Percentiles rank a stretch among this genome's conserved stretches.
Conservation (phyloP, 1,140 invertebrate species). For the Magallana ariakensis region DNA sequence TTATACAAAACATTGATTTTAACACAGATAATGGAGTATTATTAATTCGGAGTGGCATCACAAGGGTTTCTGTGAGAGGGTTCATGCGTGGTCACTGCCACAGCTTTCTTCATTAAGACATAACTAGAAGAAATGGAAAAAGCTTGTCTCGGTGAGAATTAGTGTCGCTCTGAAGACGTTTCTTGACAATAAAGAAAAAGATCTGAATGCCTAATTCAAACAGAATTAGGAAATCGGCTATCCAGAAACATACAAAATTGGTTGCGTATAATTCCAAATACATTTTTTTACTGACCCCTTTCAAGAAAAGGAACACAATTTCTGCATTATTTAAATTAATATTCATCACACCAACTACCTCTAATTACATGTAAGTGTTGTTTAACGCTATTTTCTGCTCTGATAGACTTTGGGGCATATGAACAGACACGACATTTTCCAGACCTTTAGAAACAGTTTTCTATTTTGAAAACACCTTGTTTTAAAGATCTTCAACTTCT, state of each 20-base stretch:
- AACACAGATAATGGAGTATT: slow-evolving; percentile 30
- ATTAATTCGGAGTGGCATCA: slow-evolving; percentile 31
- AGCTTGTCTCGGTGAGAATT: slow-evolving; percentile 27
- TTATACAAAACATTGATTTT: slow-evolving; percentile 37
- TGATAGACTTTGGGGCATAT: too few species aligned
- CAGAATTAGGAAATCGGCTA: not conserved
- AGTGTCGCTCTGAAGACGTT: slow-evolving; percentile 27
- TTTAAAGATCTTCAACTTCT: too few species aligned
- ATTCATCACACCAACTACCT: too few species aligned
- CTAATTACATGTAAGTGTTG: too few species aligned
- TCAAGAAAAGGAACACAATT: too few species aligned
- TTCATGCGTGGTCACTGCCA: slow-evolving; percentile 3
- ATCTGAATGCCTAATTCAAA: not conserved
- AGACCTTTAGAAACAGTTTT: too few species aligned
- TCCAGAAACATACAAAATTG: not conserved
- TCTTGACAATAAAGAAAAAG: slow-evolving; percentile 14
- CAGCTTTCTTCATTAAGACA: slow-evolving; percentile 34
- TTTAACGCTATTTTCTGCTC: too few species aligned
- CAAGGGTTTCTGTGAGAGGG: slow-evolving; percentile 25
- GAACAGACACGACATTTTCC: too few species aligned
- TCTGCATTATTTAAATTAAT: too few species aligned
- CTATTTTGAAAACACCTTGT: too few species aligned
- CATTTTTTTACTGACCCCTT: not conserved
- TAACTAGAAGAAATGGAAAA: slow-evolving; percentile 32
- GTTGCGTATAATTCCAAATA: not conserved